Percentiles rank a stretch among this genome's conserved stretches.
These are phyloP conservation scores for Hipposideros larvatus DNA, from an alignment of 2,797 vertebrate genomes.

Conservation along the genomic window DNA sequence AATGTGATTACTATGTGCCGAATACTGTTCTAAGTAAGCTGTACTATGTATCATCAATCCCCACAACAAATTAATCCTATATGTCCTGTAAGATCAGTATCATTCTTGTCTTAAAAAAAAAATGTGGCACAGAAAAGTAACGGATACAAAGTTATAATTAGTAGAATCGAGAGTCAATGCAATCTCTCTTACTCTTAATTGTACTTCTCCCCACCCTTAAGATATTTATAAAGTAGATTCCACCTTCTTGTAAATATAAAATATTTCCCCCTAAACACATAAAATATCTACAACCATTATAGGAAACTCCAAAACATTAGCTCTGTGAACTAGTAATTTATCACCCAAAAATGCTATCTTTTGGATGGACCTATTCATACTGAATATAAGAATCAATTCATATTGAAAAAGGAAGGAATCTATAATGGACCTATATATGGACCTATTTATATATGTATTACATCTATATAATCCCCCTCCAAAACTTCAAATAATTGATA, in stretches of 20 bases:
- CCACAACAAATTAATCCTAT: not conserved
- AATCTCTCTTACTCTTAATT: not conserved
- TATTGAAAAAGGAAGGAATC: slow-evolving; percentile 2
- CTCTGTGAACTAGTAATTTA: slow-evolving; percentile 29
- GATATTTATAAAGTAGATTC: slow-evolving; percentile 38
- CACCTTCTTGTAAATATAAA: slow-evolving; percentile 40
- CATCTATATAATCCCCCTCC: not conserved
- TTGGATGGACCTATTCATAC: not conserved
- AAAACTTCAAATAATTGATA: slow-evolving; percentile 29
- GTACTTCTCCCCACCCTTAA: not conserved
- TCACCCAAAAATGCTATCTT: not conserved
- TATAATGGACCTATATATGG: not conserved
- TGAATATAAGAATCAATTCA: not conserved
- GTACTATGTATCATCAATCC: not conserved
- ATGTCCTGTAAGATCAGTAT: not conserved
- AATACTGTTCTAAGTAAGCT: not conserved
- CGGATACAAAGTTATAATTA: not conserved
- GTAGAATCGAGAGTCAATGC: slow-evolving; percentile 5
- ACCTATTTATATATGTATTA: not conserved
- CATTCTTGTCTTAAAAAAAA: slow-evolving; percentile 25
- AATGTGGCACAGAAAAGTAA: not conserved
- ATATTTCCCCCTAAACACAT: not conserved
- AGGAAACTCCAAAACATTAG: slow-evolving; percentile 29
- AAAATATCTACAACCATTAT: not conserved
- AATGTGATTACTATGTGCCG: not conserved